Percentiles rank a stretch among this genome's conserved stretches.
Conservation (phyloP, 2,888 invertebrate genomes). For the Xestia c-nigrum region DNA sequence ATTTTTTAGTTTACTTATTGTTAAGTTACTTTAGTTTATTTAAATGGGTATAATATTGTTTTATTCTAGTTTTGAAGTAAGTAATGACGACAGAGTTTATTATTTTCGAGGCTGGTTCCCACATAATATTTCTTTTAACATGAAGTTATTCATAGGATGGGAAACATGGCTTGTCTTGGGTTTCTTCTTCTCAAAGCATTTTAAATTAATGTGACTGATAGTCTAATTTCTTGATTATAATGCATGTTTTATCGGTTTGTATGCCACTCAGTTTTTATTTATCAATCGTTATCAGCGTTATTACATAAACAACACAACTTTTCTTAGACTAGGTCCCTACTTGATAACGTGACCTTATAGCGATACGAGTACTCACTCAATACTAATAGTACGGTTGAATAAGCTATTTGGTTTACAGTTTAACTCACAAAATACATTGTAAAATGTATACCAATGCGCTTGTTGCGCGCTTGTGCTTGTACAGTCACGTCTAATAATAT, state of each 20-base stretch:
- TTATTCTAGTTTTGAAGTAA: too few species aligned
- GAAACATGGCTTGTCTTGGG: not conserved
- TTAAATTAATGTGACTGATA: not conserved
- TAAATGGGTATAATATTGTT: too few species aligned
- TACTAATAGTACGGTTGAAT: too few species aligned
- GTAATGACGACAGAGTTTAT: not conserved
- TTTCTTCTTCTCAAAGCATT: not conserved
- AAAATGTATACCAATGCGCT: too few species aligned
- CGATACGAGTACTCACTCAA: not conserved
- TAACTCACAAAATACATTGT: too few species aligned
- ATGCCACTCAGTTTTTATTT: constrained; percentile 12
- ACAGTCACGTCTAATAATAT: too few species aligned
- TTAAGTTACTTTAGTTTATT: too few species aligned
- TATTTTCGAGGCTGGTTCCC: not conserved
- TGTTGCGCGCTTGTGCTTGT: too few species aligned
- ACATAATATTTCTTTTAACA: not conserved
- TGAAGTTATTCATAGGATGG: not conserved
- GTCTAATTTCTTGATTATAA: not conserved
- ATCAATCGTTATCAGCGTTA: constrained; percentile 14
- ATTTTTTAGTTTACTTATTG: too few species aligned
- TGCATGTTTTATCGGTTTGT: not conserved
- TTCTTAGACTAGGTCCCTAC: not conserved
- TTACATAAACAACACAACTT: constrained; percentile 4
- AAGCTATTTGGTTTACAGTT: too few species aligned
- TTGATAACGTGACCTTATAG: constrained; percentile 22